A percentile compares a stretch with the other conserved stretches of the same genome.
Evolutionary conservation across 2,888 invertebrate genomes (phyloP).

Genomic region (Nomada hirtipes): DNA sequence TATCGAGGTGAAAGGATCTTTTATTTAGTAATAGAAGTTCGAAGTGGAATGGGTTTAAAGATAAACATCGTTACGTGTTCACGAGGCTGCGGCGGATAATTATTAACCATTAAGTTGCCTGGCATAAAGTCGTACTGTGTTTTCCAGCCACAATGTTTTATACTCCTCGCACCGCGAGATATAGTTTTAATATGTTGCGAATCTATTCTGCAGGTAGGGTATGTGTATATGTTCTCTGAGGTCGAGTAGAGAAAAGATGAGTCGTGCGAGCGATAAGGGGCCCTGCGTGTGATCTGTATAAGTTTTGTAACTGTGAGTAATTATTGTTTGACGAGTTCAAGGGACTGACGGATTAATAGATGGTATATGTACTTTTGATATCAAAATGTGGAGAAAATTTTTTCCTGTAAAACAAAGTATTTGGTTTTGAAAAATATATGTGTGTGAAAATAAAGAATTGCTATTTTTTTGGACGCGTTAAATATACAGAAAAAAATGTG

Average conservation of each 20-base stretch:
- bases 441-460: no score
- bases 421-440: no score
- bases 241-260: no score
- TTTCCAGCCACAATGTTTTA: conserved; percentile 32
- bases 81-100: conserved; percentile 49
- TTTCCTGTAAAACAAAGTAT: no score
- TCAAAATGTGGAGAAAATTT: no score
- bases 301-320: no score
- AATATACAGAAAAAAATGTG: no score
- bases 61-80: conserved; percentile 61
- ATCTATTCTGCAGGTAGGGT: conserved; percentile 9
- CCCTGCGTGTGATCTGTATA: conserved; percentile 7
- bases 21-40: conserved; percentile 63
- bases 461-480: no score
- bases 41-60: conserved; percentile 55
- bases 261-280: neutral
- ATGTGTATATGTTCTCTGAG: neutral
- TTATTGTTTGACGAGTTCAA: no score
- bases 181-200: conserved; percentile 25
- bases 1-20: conserved; percentile 62
- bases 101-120: conserved; percentile 56
- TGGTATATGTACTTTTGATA: no score
- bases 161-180: conserved; percentile 6
- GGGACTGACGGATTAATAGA: no score
- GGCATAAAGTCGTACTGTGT: conserved; percentile 35